Evolutionary conservation across 2,797 vertebrate species (phyloP).

Genomic region (Poecilia velifera): DNA sequence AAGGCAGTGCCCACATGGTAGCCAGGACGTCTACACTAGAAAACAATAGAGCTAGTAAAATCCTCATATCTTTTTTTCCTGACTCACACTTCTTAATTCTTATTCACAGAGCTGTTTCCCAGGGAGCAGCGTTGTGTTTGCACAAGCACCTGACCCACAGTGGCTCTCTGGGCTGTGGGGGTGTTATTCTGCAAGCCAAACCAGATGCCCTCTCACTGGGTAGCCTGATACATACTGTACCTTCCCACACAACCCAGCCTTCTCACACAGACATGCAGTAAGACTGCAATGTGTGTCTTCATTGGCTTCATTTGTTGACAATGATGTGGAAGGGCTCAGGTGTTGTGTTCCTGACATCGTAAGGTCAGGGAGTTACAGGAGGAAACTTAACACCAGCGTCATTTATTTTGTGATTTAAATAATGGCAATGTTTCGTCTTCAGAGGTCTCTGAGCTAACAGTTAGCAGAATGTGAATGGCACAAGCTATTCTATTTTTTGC

Average conservation of each 20-base stretch:
- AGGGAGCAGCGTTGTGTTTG: slow-evolving; percentile 58
- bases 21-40: slow-evolving; percentile 30
- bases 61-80: slow-evolving; percentile 36
- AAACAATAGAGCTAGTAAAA: slow-evolving; percentile 57
- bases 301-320: slow-evolving; percentile 29
- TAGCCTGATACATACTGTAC: slow-evolving; percentile 60
- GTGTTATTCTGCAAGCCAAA: slow-evolving; percentile 63
- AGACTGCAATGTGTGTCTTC: slow-evolving; percentile 21
- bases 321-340: slow-evolving; percentile 10
- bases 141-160: slow-evolving; percentile 72
- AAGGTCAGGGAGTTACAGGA: slow-evolving; percentile 2
- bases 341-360: slow-evolving; percentile 25
- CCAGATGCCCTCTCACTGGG: slow-evolving; percentile 79
- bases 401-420: slow-evolving; percentile 17
- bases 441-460: not conserved
- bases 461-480: not conserved
- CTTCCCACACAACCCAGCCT: slow-evolving; percentile 64
- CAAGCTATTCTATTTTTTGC: not conserved
- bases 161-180: slow-evolving; percentile 69
- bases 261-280: slow-evolving; percentile 28
- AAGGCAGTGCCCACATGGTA: slow-evolving; percentile 20
- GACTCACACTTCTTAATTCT: slow-evolving; percentile 46
- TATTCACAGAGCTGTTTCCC: slow-evolving; percentile 51
- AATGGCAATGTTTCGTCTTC: slow-evolving; percentile 13
- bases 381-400: slow-evolving; percentile 2